A percentile compares a stretch with the other conserved stretches of the same genome.
Conservation (phyloP, 1,140 invertebrate species). For the Leptonema lineaticorne region DNA sequence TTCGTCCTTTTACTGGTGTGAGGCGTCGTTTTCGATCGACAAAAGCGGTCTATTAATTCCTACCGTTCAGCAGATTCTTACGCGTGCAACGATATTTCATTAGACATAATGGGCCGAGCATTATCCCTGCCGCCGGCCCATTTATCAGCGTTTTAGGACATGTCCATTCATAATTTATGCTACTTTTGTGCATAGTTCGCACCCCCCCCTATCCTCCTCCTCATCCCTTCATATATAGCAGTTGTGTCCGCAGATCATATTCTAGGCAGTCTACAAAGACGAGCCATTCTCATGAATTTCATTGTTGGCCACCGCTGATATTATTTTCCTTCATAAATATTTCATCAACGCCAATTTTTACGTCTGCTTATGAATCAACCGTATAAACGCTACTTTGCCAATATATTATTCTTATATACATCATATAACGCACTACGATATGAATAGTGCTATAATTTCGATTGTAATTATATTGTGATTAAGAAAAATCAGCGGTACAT, state of each 20-base stretch:
- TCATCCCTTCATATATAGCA: too few species aligned
- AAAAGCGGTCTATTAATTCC: conserved; percentile 21
- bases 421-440: too few species aligned
- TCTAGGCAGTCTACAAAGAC: not conserved
- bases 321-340: too few species aligned
- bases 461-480: too few species aligned
- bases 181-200: not conserved
- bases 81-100: conserved; percentile 21
- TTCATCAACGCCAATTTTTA: too few species aligned
- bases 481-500: too few species aligned
- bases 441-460: too few species aligned
- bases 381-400: too few species aligned
- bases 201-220: too few species aligned
- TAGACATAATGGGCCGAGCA: conserved; percentile 6
- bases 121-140: conserved; percentile 6
- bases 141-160: conserved; percentile 10
- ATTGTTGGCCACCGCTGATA: too few species aligned
- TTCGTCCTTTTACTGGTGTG: not conserved
- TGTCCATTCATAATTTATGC: conserved; percentile 25
- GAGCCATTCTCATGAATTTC: not conserved
- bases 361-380: too few species aligned
- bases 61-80: conserved; percentile 17
- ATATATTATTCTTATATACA: too few species aligned
- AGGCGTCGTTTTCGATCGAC: not conserved
- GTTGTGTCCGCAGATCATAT: not conserved